Conservation (phyloP, 2,113 vertebrate species). For the Amblyornis subalaris region DNA sequence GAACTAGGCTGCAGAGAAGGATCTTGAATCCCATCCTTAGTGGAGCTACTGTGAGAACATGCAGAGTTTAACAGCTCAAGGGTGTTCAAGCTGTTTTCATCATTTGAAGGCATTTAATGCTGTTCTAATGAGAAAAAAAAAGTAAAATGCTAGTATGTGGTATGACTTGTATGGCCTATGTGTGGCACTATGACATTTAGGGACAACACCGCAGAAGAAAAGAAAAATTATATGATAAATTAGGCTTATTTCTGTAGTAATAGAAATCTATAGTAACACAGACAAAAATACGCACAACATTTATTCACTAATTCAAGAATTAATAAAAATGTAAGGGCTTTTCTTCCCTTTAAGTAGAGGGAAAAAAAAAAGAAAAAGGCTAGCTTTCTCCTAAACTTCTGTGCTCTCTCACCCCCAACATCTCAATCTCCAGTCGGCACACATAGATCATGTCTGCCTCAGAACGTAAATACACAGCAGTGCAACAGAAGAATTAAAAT, state of each 20-base stretch:
- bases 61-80: background rate
- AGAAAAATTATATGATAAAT: background rate
- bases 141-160: background rate
- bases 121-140: background rate
- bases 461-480: background rate
- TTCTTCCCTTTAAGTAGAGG: background rate
- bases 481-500: conserved; percentile 24
- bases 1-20: background rate
- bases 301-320: background rate
- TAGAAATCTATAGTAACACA: background rate
- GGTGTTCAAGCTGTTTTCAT: background rate
- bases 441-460: conserved; percentile 35
- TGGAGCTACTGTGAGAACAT: background rate
- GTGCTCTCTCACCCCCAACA: background rate
- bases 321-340: background rate
- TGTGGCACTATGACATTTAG: background rate
- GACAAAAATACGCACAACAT: background rate
- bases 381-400: background rate
- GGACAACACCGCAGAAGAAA: background rate
- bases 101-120: background rate
- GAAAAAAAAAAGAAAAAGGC: background rate
- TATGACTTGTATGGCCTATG: background rate
- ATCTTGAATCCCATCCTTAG: background rate
- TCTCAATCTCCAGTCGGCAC: background rate
- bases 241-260: background rate